phyloP scores from a whole-genome alignment of 2,113 vertebrate species.

The Spilogale gracilis region DNA sequence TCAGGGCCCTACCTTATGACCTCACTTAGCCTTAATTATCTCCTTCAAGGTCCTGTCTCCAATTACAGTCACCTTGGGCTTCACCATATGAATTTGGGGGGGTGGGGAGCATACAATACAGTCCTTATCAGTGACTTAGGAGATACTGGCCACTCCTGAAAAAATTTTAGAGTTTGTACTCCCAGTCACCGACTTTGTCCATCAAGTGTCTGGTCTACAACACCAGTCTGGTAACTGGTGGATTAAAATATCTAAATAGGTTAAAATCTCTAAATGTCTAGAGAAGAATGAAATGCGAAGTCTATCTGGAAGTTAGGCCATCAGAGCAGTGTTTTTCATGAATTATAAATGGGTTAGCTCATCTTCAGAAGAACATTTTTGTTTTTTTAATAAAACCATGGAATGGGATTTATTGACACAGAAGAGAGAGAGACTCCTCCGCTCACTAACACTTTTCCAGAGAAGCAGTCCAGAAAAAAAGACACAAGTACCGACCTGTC shows the following conservation, averaged over 20 bases:
- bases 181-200: background rate
- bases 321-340: background rate
- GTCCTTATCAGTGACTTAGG: background rate
- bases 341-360: background rate
- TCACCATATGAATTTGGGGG: background rate
- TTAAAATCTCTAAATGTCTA: constrained; percentile 4
- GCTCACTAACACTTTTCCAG: constrained; percentile 76
- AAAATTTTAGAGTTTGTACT: background rate
- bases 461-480: constrained; percentile 76
- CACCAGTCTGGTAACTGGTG: background rate
- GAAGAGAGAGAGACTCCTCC: constrained; percentile 3
- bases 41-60: background rate
- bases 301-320: background rate
- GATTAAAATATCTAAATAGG: background rate
- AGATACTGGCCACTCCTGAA: background rate
- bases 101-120: background rate
- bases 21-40: background rate
- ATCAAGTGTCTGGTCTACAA: background rate
- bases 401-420: background rate
- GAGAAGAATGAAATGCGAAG: background rate
- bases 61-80: background rate
- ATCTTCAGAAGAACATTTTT: constrained; percentile 5
- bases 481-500: constrained; percentile 54
- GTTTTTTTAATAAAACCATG: background rate
- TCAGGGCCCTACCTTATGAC: background rate